phyloP scores from a whole-genome alignment of 2,113 vertebrate species.

The Peromyscus maniculatus region DNA sequence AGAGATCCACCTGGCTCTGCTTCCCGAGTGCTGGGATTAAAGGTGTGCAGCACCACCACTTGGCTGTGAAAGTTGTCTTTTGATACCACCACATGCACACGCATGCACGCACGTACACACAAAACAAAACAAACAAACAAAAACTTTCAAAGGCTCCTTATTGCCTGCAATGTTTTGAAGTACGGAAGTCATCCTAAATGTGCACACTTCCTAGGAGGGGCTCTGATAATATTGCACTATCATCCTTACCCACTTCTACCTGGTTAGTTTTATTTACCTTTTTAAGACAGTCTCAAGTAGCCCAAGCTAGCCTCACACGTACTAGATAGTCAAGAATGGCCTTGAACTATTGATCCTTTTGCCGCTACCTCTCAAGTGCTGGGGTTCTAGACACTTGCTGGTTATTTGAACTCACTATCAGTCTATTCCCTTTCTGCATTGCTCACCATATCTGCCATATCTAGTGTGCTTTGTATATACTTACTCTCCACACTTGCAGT shows the following conservation, averaged over 20 bases:
- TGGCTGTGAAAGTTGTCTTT: background rate
- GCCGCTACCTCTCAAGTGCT: background rate
- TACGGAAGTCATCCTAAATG: background rate
- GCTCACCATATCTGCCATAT: background rate
- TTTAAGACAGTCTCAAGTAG: background rate
- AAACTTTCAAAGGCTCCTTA: background rate
- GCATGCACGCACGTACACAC: background rate
- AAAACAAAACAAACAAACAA: background rate
- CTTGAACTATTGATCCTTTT: background rate
- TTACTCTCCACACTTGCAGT: background rate
- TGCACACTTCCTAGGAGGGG: background rate
- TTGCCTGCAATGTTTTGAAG: background rate
- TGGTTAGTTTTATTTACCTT: background rate
- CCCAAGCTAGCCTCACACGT: background rate
- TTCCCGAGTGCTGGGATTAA: background rate
- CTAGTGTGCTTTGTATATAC: background rate
- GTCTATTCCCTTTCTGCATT: background rate
- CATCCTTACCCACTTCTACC: background rate
- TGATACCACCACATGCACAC: background rate
- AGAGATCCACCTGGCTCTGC: background rate
- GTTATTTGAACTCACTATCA: background rate
- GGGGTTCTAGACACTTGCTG: background rate
- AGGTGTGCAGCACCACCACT: background rate
- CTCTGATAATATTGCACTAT: background rate
- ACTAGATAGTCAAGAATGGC: background rate